Base-by-base conservation (phyloP, 2,888 invertebrate genomes). In the Seladonia tumulorum region DNA sequence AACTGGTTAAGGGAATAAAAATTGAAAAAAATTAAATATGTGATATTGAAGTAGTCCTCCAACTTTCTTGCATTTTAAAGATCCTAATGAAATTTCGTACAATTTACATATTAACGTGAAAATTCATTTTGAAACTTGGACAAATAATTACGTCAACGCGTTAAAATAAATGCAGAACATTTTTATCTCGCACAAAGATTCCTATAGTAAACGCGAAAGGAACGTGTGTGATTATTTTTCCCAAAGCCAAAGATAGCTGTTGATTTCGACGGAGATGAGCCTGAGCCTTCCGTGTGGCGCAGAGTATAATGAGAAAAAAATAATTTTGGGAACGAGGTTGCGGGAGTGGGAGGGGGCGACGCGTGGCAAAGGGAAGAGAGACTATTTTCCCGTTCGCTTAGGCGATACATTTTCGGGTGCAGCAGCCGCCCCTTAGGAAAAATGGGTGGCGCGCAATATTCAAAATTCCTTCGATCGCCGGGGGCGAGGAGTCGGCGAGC, bases 381-480 rank as follows among this genome's bases (percentile, higher is more conserved):
- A 75, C 70, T 29, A 53, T 49, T 76, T 76, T 72, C 22, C 76
- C 35, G 22, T 12, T 42, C 22, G 66, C 42, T 49, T 45, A 16
- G 29, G 45, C 47, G 49, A 35, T 22, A n/a, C 47, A 22, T 66
- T 60, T 66, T 10, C 45, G 45, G 25, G 7, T 22, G 29, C 29
- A 39, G 18, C n/a, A n/a, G n/a, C n/a, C n/a, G n/a, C 47, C 25
- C 57, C 47, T 35, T 22, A 47, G 49, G 73, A 80, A 82, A 79
- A 82, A 72, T 72, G 74, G 63, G 76, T 47, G 70, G 47, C 71
- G 47, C 63, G 81, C 77, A 85, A 90, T 90, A 87, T 88, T 83
- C 81, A 77, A 82, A 89, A 90, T 90, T 86, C 82, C 75, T 79
- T 80, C 75, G 75, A 82, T 74, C 79, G 86, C 82, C 89, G 35